Evolutionary conservation across 2,888 invertebrate species (phyloP).

Genomic region (Lasioglossum pauxillum): DNA sequence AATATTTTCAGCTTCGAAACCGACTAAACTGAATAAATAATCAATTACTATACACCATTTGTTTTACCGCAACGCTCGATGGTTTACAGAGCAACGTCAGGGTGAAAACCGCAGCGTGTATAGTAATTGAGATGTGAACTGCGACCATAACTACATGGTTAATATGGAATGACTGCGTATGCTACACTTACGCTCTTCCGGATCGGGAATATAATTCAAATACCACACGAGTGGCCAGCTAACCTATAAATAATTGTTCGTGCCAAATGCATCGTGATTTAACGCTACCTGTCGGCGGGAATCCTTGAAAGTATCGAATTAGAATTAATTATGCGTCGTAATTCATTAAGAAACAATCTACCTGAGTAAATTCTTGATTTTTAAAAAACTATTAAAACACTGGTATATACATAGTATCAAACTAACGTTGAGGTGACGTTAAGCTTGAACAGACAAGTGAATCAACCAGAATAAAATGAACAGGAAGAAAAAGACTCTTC

Average conservation of each 20-base stretch:
- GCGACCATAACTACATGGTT: constrained; percentile 33
- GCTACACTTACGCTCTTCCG: constrained; percentile 50
- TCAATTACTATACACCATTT: constrained; percentile 13
- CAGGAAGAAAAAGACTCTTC: neutral
- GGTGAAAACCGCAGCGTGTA: constrained; percentile 7
- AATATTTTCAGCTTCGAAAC: constrained; percentile 7
- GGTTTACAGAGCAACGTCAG: neutral
- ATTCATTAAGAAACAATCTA: neutral
- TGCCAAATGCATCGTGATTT: constrained; percentile 53
- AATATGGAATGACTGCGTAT: constrained; percentile 39
- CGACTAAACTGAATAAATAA: neutral
- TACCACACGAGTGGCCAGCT: constrained; percentile 36
- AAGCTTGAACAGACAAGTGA: neutral
- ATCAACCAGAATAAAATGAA: neutral
- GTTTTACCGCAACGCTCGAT: constrained; percentile 6
- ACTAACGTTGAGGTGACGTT: neutral
- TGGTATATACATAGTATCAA: too few species aligned
- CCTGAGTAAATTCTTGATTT: too few species aligned
- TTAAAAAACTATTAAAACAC: too few species aligned
- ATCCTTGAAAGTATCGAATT: neutral
- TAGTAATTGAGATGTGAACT: constrained; percentile 39
- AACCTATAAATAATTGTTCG: constrained; percentile 61
- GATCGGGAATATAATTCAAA: constrained; percentile 58
- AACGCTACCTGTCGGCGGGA: constrained; percentile 1
- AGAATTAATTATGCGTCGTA: neutral